Evolutionary conservation across 2,888 invertebrate species (phyloP), one percentile per base, ranked within the genome.

Genomic region (Charanyca ferruginea): DNA sequence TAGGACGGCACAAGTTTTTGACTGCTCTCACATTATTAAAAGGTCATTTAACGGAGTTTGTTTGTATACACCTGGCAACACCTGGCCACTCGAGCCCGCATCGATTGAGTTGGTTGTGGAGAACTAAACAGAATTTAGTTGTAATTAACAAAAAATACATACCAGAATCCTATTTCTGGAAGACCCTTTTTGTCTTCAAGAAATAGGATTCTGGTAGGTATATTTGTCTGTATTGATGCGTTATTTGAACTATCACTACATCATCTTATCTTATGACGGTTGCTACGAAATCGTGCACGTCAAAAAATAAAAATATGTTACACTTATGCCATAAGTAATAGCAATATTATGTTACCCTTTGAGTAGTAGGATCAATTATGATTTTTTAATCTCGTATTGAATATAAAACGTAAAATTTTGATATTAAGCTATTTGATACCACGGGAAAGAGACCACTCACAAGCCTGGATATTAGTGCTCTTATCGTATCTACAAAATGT

Each of bases 21-120:
- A 77, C 67, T 73, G 66, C 35, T 71, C 55, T 52, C 59, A 68
- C 53, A 77, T 77, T 77, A 80, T 77, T 77, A 80, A 80, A 79
- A 73, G 81, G 73, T 73, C 68, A 73, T 80, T 70, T 70, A 70
- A 60, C 22, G 51, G 47, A 70, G 66, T 73, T 80, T 70, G 60
- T 78, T 71, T 66, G 67, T 52, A 18, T 52, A 62, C 57, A 65
- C 73, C 69, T 80, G 60, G 58, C 32, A 48, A 68, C 72, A 62
- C 64, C 54, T 62, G 51, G 16, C 63, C 16, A 38, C 38, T 65
- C 32, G 2, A 41, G 35, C 68, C 28, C 41, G 41, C 38, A 62
- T 45, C 16, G 55, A 52, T 57, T 69, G 48, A 53, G 52, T 63
- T 58, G 16, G 8, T 47, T 54, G 23, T 22, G 35, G 38, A 32